phyloP scores from a whole-genome alignment of 2,888 invertebrate species.

The Lepidocyrtoides sp. region DNA sequence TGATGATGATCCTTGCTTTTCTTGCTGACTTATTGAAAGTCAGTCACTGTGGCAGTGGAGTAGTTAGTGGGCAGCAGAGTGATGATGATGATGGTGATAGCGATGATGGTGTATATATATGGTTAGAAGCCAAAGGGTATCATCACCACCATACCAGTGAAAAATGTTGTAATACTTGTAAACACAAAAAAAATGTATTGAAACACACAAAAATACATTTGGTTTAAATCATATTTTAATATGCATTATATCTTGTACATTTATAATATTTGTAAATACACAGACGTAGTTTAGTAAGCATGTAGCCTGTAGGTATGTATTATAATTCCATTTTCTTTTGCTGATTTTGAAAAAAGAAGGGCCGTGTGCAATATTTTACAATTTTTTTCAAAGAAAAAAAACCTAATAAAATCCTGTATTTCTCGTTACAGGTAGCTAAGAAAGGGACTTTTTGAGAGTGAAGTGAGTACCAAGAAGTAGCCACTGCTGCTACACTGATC shows the following conservation, averaged over 20 bases:
- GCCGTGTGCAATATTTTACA: neutral
- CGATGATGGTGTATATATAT: too few relatives aligned
- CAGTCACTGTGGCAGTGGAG: slow-evolving; percentile 31
- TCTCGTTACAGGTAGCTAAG: slow-evolving; percentile 62
- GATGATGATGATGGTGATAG: too few relatives aligned
- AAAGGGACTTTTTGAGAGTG: slow-evolving; percentile 7
- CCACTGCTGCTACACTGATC: neutral
- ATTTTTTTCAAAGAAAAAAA: slow-evolving; percentile 1
- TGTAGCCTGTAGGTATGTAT: neutral
- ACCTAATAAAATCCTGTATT: slow-evolving; percentile 71
- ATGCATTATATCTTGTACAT: neutral
- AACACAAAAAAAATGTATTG: slow-evolving; percentile 19
- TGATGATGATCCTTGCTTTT: neutral
- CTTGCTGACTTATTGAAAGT: neutral
- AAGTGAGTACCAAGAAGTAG: neutral
- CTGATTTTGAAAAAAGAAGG: slow-evolving; percentile 66
- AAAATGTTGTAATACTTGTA: neutral
- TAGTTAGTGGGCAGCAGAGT: slow-evolving; percentile 31
- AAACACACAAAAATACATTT: slow-evolving; percentile 1
- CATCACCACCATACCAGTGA: too few relatives aligned
- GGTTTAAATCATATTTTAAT: too few relatives aligned
- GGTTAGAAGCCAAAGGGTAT: slow-evolving; percentile 29
- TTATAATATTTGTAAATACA: neutral
- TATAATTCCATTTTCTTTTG: slow-evolving; percentile 21
- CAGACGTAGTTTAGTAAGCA: too few relatives aligned